Percentiles rank a stretch among this genome's conserved stretches.
Conservation (phyloP, 2,797 vertebrate species). For the Hylomyscus alleni region DNA sequence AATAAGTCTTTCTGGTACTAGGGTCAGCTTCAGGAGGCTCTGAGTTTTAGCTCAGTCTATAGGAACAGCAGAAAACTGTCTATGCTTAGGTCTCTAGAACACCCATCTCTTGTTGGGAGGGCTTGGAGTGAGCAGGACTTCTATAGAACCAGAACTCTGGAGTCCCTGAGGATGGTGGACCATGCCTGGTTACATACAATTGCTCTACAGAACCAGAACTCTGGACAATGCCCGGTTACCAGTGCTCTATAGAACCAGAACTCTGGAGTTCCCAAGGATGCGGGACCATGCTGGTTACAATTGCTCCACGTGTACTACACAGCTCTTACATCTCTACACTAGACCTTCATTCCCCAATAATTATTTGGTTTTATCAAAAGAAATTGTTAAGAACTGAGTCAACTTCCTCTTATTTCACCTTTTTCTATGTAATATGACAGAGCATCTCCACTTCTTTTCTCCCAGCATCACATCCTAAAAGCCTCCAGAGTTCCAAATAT, state of each 20-base stretch:
- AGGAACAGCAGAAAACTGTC: neutral
- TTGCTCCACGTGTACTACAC: neutral
- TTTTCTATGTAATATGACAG: neutral
- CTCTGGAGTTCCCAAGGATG: no score
- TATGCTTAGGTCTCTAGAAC: neutral
- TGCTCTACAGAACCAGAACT: no score
- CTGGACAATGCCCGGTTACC: no score
- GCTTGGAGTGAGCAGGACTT: neutral
- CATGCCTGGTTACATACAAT: neutral
- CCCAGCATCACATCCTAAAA: neutral
- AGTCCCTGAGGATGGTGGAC: neutral
- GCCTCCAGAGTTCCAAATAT: slow-evolving; percentile 5
- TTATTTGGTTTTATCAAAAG: neutral
- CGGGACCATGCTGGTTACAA: neutral
- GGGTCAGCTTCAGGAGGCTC: neutral
- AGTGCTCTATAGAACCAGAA: no score
- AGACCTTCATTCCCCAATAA: neutral
- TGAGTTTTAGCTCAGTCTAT: neutral
- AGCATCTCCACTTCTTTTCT: neutral
- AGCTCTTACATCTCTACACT: neutral
- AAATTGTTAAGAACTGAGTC: slow-evolving; percentile 20
- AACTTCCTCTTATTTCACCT: slow-evolving; percentile 43
- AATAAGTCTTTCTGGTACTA: neutral
- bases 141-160: neutral
- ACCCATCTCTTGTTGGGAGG: neutral